A percentile compares a stretch with the other conserved stretches of the same genome.
phyloP scores from a whole-genome alignment of 2,113 vertebrate genomes.

The Crotophaga sulcirostris region DNA sequence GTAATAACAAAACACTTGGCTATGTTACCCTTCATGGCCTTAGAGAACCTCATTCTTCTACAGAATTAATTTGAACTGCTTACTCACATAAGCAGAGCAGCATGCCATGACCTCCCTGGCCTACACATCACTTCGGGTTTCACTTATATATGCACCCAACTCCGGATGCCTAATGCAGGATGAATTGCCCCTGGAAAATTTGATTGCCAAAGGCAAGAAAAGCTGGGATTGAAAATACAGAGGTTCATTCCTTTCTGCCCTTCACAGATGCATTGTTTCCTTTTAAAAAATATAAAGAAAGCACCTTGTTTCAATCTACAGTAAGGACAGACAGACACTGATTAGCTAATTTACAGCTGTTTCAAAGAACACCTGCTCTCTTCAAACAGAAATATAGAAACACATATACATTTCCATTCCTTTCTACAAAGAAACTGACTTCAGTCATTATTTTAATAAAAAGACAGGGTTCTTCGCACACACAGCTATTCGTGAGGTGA shows the following conservation, averaged over 20 bases:
- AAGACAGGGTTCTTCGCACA: neutral
- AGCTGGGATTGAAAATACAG: neutral
- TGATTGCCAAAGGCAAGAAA: neutral
- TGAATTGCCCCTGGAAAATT: neutral
- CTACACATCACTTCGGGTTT: neutral
- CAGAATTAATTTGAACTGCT: neutral
- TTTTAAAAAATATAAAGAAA: neutral
- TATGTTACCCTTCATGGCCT: neutral
- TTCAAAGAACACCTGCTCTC: neutral
- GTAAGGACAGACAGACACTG: neutral
- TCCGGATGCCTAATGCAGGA: neutral
- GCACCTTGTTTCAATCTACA: neutral
- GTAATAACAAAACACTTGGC: neutral
- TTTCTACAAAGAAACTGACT: neutral
- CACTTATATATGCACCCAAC: neutral
- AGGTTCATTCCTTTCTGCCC: neutral
- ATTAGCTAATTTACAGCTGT: neutral
- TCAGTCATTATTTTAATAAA: neutral
- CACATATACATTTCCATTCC: neutral
- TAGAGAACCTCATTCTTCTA: neutral
- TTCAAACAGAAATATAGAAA: neutral
- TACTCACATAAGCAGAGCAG: neutral
- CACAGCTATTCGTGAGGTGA: fast-evolving
- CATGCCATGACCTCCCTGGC: neutral
- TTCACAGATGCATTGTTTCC: neutral